phyloP scores from a whole-genome alignment of 2,888 invertebrate species.

The Caenorhabditis imperialis region DNA sequence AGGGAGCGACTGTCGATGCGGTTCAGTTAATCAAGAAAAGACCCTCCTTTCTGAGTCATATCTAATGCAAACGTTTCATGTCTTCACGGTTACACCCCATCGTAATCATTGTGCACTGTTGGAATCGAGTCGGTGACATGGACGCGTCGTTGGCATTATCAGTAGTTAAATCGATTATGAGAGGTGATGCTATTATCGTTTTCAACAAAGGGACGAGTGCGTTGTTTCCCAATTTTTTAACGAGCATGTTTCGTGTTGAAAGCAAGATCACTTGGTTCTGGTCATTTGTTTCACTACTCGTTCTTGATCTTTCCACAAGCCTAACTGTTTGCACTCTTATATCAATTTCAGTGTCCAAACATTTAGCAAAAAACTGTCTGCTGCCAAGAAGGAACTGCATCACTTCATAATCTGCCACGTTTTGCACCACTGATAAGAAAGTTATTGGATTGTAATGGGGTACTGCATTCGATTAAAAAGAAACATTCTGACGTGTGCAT shows the following conservation, averaged over 20 bases:
- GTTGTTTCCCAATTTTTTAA: no score
- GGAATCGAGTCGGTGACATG: conserved; percentile 46
- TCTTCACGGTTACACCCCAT: conserved; percentile 42
- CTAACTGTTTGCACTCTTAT: no score
- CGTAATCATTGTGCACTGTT: conserved; percentile 44
- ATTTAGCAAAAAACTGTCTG: no score
- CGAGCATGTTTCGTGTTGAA: no score
- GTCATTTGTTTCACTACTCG: no score
- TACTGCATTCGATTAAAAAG: conserved; percentile 21
- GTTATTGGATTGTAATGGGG: conserved; percentile 42
- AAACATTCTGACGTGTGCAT: conserved; percentile 36
- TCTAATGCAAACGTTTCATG: conserved; percentile 19
- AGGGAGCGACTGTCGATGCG: conserved; percentile 21
- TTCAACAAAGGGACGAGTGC: no score
- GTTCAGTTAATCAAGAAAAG: conserved; percentile 30
- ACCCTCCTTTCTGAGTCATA: conserved; percentile 33
- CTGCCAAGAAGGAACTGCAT: conserved; percentile 5
- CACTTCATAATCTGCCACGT: conserved; percentile 37
- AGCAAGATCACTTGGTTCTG: no score
- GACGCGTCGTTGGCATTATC: conserved; percentile 24
- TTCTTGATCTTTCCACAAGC: no score
- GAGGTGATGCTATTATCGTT: conserved; percentile 28
- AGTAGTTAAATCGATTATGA: conserved; percentile 43
- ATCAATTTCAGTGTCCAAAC: no score
- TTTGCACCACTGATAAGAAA: conserved; percentile 29